Base-by-base conservation (phyloP, 2,888 invertebrate genomes). In the Acronicta leporina region DNA sequence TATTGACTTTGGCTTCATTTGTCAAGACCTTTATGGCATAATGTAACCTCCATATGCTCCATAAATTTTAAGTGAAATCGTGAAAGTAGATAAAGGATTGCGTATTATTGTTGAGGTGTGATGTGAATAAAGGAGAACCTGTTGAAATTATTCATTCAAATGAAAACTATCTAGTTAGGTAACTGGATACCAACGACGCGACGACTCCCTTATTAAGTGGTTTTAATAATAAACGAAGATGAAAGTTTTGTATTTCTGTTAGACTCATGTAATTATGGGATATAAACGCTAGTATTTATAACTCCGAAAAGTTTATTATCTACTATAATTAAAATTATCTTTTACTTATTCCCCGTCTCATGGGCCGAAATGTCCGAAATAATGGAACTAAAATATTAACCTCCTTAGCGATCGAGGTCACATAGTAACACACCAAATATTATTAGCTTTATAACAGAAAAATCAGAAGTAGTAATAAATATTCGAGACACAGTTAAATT, bases 141-240 rank as follows among this genome's bases (percentile, higher is more conserved):
- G 72, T 66, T 66, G 45, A 54, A 54, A 62, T 71, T 62, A 66
- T 65, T 69, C 50, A 69, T 57, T 42, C 38, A 48, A 66, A 66
- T 69, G 55, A 66, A 71, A 56, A 66, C 44, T 54, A 25, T 69
- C 42, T 60, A 20, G 20, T 20, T 20, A 38, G 35, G 67, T 44
- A 69, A 71, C 56, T 45, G 57, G 56, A 69, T 42, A 57, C 15
- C 43, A 11, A 14, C n/a, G 41, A 43, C 33, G 45, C 20, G 42
- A 42, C 44, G 35, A 44, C 47, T 69, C 64, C 56, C 57, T 57
- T 62, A 69, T 51, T 45, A 61, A 61, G 52, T 44, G 16, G 46
- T 16, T 45, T 48, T 51, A 44, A 42, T 54, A 3, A 55, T 14
- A 42, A 16, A 33, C 42, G 42, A 27, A 51, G 35, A 70, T 52